Evolutionary conservation across 2,797 vertebrate genomes (phyloP).

Genomic region (Martes flavigula): DNA sequence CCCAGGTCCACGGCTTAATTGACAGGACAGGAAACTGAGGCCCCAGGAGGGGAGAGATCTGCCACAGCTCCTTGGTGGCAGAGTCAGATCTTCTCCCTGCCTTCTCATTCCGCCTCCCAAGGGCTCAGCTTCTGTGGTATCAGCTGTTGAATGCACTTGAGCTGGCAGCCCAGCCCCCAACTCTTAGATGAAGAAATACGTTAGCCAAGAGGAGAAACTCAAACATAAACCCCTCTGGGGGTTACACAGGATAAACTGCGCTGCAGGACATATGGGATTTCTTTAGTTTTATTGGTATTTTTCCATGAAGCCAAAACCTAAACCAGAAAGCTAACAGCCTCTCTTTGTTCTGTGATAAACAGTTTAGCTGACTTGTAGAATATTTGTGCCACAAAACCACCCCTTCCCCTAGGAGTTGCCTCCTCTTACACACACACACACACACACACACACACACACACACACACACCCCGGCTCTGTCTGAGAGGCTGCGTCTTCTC

Average conservation of each 20-base stretch:
- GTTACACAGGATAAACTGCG: background rate
- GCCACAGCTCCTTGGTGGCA: background rate
- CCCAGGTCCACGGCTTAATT: background rate
- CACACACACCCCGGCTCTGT: background rate
- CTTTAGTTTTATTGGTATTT: conserved; percentile 35
- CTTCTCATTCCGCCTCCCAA: background rate
- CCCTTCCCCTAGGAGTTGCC: background rate
- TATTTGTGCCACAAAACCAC: conserved; percentile 22
- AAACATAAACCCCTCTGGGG: background rate
- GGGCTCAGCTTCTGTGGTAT: background rate
- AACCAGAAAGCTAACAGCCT: conserved; percentile 25
- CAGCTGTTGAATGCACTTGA: background rate
- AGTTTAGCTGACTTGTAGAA: background rate
- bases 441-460: background rate
- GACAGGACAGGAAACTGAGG: conserved; percentile 20
- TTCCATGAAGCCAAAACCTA: conserved; percentile 43
- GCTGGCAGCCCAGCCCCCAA: background rate
- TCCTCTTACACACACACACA: background rate
- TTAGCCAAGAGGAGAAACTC: background rate
- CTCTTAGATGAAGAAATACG: background rate
- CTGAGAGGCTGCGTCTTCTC: background rate
- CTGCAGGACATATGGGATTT: background rate
- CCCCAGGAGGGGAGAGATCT: background rate
- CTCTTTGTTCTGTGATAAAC: conserved; percentile 41
- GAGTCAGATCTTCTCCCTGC: background rate